Conservation (phyloP, 2,888 invertebrate genomes). For the Tiliacea aurago region DNA sequence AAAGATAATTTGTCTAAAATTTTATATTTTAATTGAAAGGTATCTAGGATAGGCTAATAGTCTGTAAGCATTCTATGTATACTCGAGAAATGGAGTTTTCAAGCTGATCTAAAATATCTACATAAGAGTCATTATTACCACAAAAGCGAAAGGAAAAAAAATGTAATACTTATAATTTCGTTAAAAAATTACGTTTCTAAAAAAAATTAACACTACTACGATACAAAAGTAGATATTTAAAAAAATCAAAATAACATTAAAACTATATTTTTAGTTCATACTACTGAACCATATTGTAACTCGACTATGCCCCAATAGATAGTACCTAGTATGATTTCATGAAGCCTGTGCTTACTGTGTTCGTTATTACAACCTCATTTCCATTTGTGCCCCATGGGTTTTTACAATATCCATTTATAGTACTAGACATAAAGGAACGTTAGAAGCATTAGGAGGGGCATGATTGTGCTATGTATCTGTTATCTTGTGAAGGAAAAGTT, state of each 20-base stretch:
- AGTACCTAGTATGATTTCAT: constrained; percentile 46
- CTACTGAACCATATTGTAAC: constrained; percentile 17
- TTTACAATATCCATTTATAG: constrained; percentile 59
- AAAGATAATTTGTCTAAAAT: constrained; percentile 6
- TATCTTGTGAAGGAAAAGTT: constrained; percentile 84
- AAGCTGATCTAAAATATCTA: constrained; percentile 28
- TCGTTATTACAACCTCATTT: constrained; percentile 47
- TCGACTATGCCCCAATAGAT: constrained; percentile 62
- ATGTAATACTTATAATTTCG: not conserved
- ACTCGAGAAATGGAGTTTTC: not conserved
- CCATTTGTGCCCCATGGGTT: constrained; percentile 55
- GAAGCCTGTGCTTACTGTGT: constrained; percentile 69
- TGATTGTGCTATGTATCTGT: constrained; percentile 86
- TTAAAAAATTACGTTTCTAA: not conserved
- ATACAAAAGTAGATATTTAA: not conserved
- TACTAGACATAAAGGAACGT: constrained; percentile 61
- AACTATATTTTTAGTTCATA: not conserved
- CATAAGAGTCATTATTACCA: not conserved
- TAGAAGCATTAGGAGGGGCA: constrained; percentile 84
- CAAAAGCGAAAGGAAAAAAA: constrained; percentile 8
- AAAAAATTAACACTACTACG: not conserved
- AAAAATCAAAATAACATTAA: not conserved
- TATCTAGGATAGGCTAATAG: constrained; percentile 29
- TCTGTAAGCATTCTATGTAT: constrained; percentile 19
- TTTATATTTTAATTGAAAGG: not conserved